A percentile compares a stretch with the other conserved stretches of the same genome.
Evolutionary conservation across 1,140 invertebrate genomes (phyloP).

Genomic region (Lordiphosa stackelbergi): DNA sequence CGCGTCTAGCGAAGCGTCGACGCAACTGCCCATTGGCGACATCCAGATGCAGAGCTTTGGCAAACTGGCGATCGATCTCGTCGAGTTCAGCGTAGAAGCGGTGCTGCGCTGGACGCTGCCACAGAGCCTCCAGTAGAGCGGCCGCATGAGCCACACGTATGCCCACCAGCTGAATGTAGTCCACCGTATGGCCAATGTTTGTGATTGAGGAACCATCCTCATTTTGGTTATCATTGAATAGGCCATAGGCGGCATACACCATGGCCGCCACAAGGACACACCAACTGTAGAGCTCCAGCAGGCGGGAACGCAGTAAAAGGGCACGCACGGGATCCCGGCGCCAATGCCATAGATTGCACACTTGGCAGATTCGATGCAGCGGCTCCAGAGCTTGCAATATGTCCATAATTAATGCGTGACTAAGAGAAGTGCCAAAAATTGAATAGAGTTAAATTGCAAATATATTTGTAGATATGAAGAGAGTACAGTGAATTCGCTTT

Average conservation of each 20-base stretch:
- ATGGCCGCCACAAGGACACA: constrained; percentile 25
- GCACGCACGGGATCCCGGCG: constrained; percentile 20
- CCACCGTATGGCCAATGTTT: constrained; percentile 60
- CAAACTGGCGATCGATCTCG: constrained; percentile 59
- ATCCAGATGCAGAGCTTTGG: constrained; percentile 39
- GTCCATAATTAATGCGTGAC: constrained; percentile 38
- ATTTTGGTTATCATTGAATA: constrained; percentile 33
- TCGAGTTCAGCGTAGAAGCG: constrained; percentile 39
- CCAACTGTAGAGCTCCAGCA: constrained; percentile 53
- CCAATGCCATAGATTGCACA: constrained; percentile 53
- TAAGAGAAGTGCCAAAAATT: neutral
- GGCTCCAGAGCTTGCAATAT: constrained; percentile 37
- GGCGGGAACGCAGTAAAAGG: constrained; percentile 29
- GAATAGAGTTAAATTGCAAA: neutral
- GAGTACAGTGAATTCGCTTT: too few relatives aligned
- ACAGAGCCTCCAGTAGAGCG: constrained; percentile 49
- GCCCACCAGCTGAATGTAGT: constrained; percentile 68
- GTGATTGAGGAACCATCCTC: constrained; percentile 16
- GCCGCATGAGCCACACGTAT: constrained; percentile 61
- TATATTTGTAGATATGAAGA: neutral
- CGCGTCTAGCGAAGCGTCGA: constrained; percentile 9
- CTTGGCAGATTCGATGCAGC: constrained; percentile 41
- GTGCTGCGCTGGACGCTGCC: constrained; percentile 33
- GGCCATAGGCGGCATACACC: constrained; percentile 35
- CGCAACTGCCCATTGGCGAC: constrained; percentile 35